Base-by-base conservation (phyloP, 2,797 vertebrate genomes). In the Rhynchotus rufescens region DNA sequence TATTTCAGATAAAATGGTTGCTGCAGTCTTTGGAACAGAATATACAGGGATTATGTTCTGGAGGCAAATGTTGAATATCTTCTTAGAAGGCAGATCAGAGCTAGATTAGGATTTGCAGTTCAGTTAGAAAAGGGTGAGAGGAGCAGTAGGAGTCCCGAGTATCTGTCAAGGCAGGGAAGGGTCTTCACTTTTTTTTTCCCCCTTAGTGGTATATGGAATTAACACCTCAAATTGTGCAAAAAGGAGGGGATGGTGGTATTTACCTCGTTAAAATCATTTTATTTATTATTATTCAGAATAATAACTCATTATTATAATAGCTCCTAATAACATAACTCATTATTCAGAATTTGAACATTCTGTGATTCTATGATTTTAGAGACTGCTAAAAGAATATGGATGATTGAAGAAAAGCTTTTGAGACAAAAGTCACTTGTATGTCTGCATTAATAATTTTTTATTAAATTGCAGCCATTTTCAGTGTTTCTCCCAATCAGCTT, bases 1-100 rank as follows among this genome's bases (percentile, higher is more conserved):
- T 88, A 78, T 64, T 95, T 40, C 69, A 66, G 77, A 61, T 90
- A 78, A 87, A 94, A 71, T 36, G 65, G n/a, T 28, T 73, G 54
- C 59, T 83, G 66, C 45, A 45, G 67, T 57, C 67, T 84, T 91
- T 34, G 75, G 80, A 92, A 78, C 68, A 88, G 84, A 89, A 42
- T 19, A 23, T 47, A 40, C 32, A 73, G 4, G 7, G 14, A 30
- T 80, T 72, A 52, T 82, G 22, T 60, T 77, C 17, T 65, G 40
- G 44, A 77, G 73, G 28, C 60, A 22, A 64, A 56, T 80, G 72
- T 49, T 56, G 54, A 81, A 52, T 21, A 0, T 34, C 26, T 45
- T 88, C 44, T 68, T 90, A 71, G 25, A 49, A 20, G 22, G 60
- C 64, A 81, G 56, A 44, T 73, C 62, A 20, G n/a, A 65, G 11